These are phyloP conservation scores for Cephalopterus ornatus DNA, from an alignment of 2,113 vertebrate species.

Conservation along the genomic window DNA sequence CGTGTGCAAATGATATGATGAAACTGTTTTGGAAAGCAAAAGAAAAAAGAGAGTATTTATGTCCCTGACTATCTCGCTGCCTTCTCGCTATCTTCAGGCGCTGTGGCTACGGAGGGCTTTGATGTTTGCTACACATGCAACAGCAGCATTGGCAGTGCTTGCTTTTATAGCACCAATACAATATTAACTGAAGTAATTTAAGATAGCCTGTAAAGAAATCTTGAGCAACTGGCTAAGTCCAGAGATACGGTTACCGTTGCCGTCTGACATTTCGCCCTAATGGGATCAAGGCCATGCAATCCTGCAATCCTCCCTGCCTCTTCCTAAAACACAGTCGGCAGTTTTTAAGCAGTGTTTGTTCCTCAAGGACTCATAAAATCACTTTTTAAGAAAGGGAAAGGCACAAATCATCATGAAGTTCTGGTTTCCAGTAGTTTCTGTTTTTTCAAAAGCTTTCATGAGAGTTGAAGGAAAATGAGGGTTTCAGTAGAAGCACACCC, in stretches of 20 bases:
- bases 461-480: not conserved
- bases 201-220: constrained; percentile 14
- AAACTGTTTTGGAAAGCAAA: not conserved
- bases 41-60: not conserved
- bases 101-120: not conserved
- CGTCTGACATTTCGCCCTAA: not conserved
- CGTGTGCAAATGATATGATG: not conserved
- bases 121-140: not conserved
- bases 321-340: constrained; percentile 9
- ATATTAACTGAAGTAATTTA: constrained; percentile 19
- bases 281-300: constrained; percentile 4
- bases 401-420: not conserved
- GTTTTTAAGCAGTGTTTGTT: not conserved
- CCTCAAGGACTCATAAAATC: not conserved
- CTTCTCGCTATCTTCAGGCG: not conserved
- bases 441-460: not conserved
- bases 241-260: not conserved
- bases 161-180: not conserved
- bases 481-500: not conserved
- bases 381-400: not conserved
- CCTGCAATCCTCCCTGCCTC: not conserved
- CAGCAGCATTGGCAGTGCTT: not conserved
- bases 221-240: not conserved
- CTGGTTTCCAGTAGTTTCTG: not conserved
- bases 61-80: not conserved